A percentile compares a stretch with the other conserved stretches of the same genome.
These are phyloP conservation scores for Entosphenus tridentatus DNA, from an alignment of 2,113 vertebrate genomes.

Conservation along the genomic window DNA sequence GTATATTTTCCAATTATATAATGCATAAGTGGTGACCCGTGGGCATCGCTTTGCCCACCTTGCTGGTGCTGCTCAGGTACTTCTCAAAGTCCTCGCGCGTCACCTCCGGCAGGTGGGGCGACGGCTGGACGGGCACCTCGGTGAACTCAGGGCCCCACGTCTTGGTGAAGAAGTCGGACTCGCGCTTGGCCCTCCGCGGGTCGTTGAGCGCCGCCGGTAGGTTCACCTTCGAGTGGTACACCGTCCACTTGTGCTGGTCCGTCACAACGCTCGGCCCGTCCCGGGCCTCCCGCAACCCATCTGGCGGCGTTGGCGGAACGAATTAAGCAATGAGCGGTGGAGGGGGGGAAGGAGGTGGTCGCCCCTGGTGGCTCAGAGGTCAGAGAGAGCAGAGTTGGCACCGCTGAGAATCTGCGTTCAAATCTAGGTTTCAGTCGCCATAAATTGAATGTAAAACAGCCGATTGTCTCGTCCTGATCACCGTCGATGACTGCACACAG, in stretches of 20 bases:
- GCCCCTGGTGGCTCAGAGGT: no score
- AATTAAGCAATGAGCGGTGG: no score
- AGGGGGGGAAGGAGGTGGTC: no score
- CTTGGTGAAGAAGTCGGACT: constrained; percentile 98
- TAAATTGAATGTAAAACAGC: no score
- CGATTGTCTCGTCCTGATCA: no score
- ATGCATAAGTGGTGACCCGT: background rate
- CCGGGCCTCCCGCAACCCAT: background rate
- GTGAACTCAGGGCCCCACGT: constrained; percentile 92
- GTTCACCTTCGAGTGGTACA: constrained; percentile 96
- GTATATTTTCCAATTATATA: background rate
- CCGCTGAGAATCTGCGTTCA: no score
- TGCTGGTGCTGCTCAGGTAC: constrained; percentile 58
- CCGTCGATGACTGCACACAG: no score
- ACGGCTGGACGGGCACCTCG: constrained; percentile 68
- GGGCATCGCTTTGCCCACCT: constrained; percentile 27
- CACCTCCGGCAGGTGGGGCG: constrained; percentile 75
- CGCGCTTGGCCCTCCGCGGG: constrained; percentile 78
- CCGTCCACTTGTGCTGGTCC: constrained; percentile 81
- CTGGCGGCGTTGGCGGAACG: no score
- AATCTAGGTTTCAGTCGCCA: no score
- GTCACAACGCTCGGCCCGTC: constrained; percentile 65
- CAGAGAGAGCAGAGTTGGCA: no score
- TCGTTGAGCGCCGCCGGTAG: constrained; percentile 90
- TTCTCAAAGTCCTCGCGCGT: constrained; percentile 57